These are phyloP conservation scores for Lordiphosa fenestrarum DNA, from an alignment of 2,888 invertebrate genomes.

Conservation along the genomic window DNA sequence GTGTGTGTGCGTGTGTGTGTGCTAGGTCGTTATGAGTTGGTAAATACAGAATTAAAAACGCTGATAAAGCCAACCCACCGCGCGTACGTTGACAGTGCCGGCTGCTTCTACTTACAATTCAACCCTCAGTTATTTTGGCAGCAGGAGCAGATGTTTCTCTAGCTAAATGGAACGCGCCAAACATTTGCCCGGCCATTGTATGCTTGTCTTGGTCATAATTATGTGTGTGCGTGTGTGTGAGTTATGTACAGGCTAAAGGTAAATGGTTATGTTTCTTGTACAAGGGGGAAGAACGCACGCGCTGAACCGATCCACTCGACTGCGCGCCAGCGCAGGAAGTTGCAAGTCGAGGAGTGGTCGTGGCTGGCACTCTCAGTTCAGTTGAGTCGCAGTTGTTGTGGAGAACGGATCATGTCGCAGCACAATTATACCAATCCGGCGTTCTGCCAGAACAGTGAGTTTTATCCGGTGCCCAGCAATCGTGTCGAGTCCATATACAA, in stretches of 20 bases:
- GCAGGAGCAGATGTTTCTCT: constrained; percentile 78
- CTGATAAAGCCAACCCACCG: constrained; percentile 58
- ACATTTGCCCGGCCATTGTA: constrained; percentile 45
- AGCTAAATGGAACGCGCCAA: constrained; percentile 77
- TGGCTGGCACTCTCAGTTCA: constrained; percentile 43
- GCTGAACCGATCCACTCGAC: constrained; percentile 58
- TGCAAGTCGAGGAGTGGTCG: constrained; percentile 55
- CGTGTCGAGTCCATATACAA: constrained; percentile 75
- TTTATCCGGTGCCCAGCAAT: constrained; percentile 78
- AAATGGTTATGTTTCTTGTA: constrained; percentile 25
- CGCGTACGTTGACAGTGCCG: constrained; percentile 42
- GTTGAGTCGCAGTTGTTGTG: constrained; percentile 59
- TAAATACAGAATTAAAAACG: constrained; percentile 63
- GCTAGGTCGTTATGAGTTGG: constrained; percentile 55
- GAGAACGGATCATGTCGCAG: constrained; percentile 74
- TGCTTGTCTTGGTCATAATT: constrained; percentile 62
- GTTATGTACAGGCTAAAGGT: constrained; percentile 37
- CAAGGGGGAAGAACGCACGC: constrained; percentile 36
- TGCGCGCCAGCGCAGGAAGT: constrained; percentile 69
- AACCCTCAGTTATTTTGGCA: constrained; percentile 53
- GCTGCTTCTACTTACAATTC: constrained; percentile 63
- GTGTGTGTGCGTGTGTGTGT: constrained; percentile 9
- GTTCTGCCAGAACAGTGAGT: constrained; percentile 89
- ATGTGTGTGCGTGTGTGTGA: constrained; percentile 22
- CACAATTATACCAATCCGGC: constrained; percentile 88